A percentile compares a stretch with the other conserved stretches of the same genome.
phyloP scores from a whole-genome alignment of 2,888 invertebrate genomes.

The Oegoconia quadripuncta region DNA sequence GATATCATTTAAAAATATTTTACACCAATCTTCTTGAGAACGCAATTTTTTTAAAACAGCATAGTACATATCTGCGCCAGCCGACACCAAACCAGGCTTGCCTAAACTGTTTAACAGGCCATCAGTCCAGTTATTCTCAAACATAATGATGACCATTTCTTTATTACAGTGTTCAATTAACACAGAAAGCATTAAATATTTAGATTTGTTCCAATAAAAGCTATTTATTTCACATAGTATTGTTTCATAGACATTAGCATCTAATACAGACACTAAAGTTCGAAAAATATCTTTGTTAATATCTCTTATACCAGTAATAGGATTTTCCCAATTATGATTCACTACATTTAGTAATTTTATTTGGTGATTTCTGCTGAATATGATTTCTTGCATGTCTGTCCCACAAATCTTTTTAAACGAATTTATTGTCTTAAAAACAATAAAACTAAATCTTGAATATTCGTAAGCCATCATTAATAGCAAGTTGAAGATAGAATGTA shows the following conservation, averaged over 20 bases:
- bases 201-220: conserved; percentile 80
- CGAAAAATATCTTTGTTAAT: conserved; percentile 70
- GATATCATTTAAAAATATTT: conserved; percentile 49
- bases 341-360: conserved; percentile 65
- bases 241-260: conserved; percentile 33
- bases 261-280: conserved; percentile 44
- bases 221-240: conserved; percentile 49
- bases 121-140: conserved; percentile 41
- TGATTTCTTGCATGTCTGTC: conserved; percentile 41
- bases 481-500: conserved; percentile 44
- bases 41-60: conserved; percentile 60
- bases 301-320: conserved; percentile 76
- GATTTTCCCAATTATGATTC: conserved; percentile 82
- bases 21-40: conserved; percentile 61
- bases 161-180: conserved; percentile 49
- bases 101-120: conserved; percentile 62
- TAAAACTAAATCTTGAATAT: conserved; percentile 74
- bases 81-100: conserved; percentile 77
- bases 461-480: conserved; percentile 56
- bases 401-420: conserved; percentile 59
- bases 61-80: conserved; percentile 80
- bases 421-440: conserved; percentile 70
- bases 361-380: conserved; percentile 46
- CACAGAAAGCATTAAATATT: conserved; percentile 77
- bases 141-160: conserved; percentile 25